Evolutionary conservation across 2,113 vertebrate species (phyloP), one percentile per base, ranked within the genome.

Genomic region (Toxotes jaculatrix): DNA sequence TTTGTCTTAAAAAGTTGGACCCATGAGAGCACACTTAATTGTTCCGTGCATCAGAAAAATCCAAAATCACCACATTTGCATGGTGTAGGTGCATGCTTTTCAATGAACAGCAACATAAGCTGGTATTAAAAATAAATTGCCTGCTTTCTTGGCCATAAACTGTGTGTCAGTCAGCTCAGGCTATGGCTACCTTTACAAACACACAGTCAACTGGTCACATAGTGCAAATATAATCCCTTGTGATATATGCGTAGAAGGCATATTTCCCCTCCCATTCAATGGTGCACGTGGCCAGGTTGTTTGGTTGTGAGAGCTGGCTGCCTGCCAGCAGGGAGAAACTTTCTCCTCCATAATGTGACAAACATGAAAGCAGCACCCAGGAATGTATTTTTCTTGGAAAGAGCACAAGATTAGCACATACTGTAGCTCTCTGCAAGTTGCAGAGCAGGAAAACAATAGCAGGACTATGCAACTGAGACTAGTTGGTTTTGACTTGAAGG

Each of bases 321-420:
- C 9, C 7, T 8, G 83, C 91, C 91, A 92, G 68, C 75, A 84
- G 72, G 63, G 78, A 74, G 83, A 87, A 84, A 83, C 55, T 43
- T 34, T 85, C 88, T 85, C 51, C 85, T 79, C 69, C 82, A 74
- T 89, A 88, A 87, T 87, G 86, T 85, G 89, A 92, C 85, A 85
- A 92, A 92, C 85, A 87, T 92, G 79, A 92, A 91, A 92, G 90
- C 70, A 68, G 70, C 27, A 12, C 85, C 77, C 65, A 92, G 91
- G 91, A 94, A 93, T 95, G 89, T 87, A 86, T 91, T 94, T 91
- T 94, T 88, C 88, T 79, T 83, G 72, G 82, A 90, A 77, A 40
- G 83, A 84, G 87, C 5, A 21, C 66, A 42, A 86, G 89, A 92
- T 92, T 92, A 93, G 82, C 72, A 90, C 88, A 70, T 81, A 56